phyloP scores from a whole-genome alignment of 2,797 vertebrate species.

The Lutjanus campechanus region DNA sequence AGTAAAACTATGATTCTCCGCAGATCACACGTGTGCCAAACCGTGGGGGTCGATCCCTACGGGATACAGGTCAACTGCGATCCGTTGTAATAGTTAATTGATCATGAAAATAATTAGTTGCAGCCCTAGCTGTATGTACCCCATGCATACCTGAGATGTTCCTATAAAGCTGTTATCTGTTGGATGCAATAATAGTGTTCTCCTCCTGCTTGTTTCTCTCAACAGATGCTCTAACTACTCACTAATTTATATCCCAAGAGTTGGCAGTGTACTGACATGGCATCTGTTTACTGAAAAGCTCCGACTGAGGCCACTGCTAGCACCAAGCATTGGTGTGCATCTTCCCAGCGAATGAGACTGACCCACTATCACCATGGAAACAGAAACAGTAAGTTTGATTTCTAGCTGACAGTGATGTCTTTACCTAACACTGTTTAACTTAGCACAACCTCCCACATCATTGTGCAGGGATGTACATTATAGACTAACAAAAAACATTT shows the following conservation, averaged over 20 bases:
- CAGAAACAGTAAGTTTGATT: conserved; percentile 83
- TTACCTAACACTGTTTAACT: conserved; percentile 1
- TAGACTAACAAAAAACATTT: background rate
- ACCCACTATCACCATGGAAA: conserved; percentile 85
- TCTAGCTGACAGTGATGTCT: background rate
- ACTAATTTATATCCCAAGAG: conserved; percentile 46
- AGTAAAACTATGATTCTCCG: no score
- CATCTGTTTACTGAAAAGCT: conserved; percentile 62
- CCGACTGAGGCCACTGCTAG: conserved; percentile 37
- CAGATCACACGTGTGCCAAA: no score
- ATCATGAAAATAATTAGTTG: no score
- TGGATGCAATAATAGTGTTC: background rate
- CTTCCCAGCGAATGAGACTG: conserved; percentile 55
- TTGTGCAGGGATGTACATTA: background rate
- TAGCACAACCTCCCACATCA: background rate
- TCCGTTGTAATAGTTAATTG: no score
- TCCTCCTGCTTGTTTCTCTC: conserved; percentile 9
- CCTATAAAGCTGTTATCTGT: background rate
- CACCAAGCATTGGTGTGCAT: conserved; percentile 51
- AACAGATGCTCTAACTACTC: conserved; percentile 62
- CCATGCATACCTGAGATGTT: no score
- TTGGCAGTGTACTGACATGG: conserved; percentile 62
- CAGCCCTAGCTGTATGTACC: no score
- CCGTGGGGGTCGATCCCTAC: no score
- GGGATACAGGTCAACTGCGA: no score